phyloP scores from a whole-genome alignment of 2,888 invertebrate genomes.

The Cetonia aurata region DNA sequence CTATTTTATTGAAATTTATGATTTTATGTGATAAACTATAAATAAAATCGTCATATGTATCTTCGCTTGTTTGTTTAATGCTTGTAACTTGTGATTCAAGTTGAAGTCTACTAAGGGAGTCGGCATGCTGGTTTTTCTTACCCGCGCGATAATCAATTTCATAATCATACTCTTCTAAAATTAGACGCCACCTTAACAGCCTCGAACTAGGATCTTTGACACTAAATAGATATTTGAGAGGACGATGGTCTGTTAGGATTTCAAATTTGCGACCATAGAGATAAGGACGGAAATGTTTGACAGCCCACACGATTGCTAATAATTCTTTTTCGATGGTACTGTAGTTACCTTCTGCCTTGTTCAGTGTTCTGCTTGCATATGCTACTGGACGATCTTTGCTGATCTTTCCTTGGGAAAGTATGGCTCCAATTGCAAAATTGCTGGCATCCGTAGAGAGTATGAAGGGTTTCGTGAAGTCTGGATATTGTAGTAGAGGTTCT shows the following conservation, averaged over 20 bases:
- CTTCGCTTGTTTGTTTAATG: too few relatives aligned
- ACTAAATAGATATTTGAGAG: conserved; percentile 58
- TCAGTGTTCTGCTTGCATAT: conserved; percentile 59
- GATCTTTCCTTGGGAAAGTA: conserved; percentile 56
- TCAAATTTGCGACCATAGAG: conserved; percentile 60
- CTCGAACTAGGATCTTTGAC: conserved; percentile 56
- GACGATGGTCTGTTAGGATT: conserved; percentile 62
- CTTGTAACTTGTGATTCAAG: background rate
- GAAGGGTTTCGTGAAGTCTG: conserved; percentile 55
- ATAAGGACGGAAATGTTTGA: conserved; percentile 61
- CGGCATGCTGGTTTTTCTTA: conserved; percentile 56
- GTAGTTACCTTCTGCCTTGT: conserved; percentile 59
- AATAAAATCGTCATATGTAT: too few relatives aligned
- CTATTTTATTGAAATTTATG: too few relatives aligned
- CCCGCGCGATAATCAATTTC: conserved; percentile 57
- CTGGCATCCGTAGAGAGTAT: conserved; percentile 60
- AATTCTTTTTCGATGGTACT: conserved; percentile 60
- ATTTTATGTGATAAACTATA: too few relatives aligned
- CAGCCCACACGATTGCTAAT: conserved; percentile 22
- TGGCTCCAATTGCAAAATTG: conserved; percentile 56
- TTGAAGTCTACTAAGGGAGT: conserved; percentile 52
- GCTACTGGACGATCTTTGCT: conserved; percentile 59
- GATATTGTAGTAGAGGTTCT: conserved; percentile 50
- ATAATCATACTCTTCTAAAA: conserved; percentile 58
- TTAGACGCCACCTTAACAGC: conserved; percentile 57